Evolutionary conservation across 2,888 invertebrate species (phyloP), one percentile per base, ranked within the genome.

Genomic region (Cantharis rustica): DNA sequence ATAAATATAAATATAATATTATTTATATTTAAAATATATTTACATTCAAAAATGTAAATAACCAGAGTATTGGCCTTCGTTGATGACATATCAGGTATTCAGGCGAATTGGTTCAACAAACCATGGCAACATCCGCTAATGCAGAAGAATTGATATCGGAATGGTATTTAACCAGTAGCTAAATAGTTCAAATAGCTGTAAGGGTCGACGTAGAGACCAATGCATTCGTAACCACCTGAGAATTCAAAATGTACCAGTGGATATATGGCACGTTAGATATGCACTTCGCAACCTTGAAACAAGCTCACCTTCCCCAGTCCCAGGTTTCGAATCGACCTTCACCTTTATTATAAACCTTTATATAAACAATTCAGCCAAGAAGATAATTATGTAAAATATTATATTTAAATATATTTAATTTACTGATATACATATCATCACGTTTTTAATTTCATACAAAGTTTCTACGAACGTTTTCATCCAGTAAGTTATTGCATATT

Each of bases 201-300:
- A 71, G 72, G 75, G 75, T 72, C 71, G 72, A 31, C 16, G 31
- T 27, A 68, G 47, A 70, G 47, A 62, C 16, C 71, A 61, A 47
- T 68, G 72, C 13, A 17, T 20, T 20, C 13, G 20, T 20, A 68
- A 68, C 68, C 75, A 68, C 71, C 31, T 75, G 62, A 68, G 71
- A 20, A 75, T 63, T 68, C 72, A 75, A 31, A 71, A 20, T 66
- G n/a, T 66, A 61, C 71, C 61, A 71, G 61, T 70, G 71, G 73
- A 68, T 61, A 76, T 76, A 70, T 63, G 75, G 75, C 75, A 78
- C 75, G 71, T 76, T 26, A 78, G 71, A 78, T 76, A 78, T 78
- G 78, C 78, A 78, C 68, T 68, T 72, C 64, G 71, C 75, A 75
- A 69, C 78, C 78, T 78, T 78, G 78, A 78, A 74, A 75, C 75